Conservation (phyloP, 2,797 vertebrate genomes). For the Rhincodon typus region DNA sequence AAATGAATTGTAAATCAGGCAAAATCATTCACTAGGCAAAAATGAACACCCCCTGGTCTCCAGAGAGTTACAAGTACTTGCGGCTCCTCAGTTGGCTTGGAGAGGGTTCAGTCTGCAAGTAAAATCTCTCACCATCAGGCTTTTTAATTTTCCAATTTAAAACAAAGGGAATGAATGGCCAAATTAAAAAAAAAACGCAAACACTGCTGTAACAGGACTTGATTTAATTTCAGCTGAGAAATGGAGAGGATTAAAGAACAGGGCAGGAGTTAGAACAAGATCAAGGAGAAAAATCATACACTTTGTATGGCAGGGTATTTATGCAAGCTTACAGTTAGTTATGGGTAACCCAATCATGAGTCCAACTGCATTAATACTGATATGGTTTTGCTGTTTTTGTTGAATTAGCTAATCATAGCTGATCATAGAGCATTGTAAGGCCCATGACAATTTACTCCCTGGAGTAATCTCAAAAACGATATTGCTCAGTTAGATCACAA, state of each 20-base stretch:
- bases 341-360: neutral
- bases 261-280: neutral
- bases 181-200: neutral
- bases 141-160: neutral
- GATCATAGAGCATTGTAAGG: neutral
- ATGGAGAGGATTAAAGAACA: neutral
- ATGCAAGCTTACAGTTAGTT: neutral
- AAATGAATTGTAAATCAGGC: neutral
- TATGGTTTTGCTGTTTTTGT: constrained; percentile 8
- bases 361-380: neutral
- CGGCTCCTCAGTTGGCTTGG: neutral
- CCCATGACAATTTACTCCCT: neutral
- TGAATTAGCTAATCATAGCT: neutral
- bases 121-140: neutral
- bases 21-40: neutral
- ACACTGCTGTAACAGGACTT: neutral
- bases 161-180: neutral
- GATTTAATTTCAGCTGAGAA: neutral
- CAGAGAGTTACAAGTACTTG: neutral
- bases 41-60: neutral
- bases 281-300: neutral
- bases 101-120: neutral
- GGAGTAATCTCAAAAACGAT: neutral
- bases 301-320: neutral
- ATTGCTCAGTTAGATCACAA: neutral